Evolutionary conservation across 2,888 invertebrate species (phyloP).

Genomic region (Chymomyza amoena): DNA sequence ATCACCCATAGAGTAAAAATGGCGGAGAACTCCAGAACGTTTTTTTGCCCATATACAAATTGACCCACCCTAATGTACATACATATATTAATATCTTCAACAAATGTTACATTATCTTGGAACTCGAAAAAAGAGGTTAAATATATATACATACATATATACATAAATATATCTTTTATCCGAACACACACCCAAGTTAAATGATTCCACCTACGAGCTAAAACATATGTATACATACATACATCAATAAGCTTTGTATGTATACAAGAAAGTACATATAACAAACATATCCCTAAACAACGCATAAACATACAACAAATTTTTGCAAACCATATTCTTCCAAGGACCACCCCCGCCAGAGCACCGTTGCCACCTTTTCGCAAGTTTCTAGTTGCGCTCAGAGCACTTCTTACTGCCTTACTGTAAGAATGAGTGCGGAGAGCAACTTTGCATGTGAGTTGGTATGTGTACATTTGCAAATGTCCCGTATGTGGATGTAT

Average conservation of each 20-base stretch:
- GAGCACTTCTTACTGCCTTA: conserved; percentile 1
- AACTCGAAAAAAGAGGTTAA: no score
- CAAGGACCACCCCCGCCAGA: conserved; percentile 12
- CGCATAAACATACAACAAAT: conserved; percentile 35
- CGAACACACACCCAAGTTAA: no score
- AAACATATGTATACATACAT: neutral
- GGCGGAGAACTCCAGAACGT: no score
- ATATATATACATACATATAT: no score
- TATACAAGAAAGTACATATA: neutral
- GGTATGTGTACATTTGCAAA: no score
- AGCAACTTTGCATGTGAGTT: conserved; percentile 14
- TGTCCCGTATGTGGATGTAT: conserved; percentile 27
- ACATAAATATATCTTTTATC: no score
- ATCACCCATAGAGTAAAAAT: no score
- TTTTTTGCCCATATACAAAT: no score
- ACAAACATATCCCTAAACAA: conserved; percentile 23
- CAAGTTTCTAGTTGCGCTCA: conserved; percentile 37
- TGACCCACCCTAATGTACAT: no score
- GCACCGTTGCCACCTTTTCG: conserved; percentile 38
- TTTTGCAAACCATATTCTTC: conserved; percentile 68
- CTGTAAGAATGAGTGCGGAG: conserved; percentile 58
- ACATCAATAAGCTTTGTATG: conserved; percentile 9
- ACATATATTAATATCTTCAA: no score
- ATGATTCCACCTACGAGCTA: no score
- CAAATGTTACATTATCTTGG: no score